A percentile compares a stretch with the other conserved stretches of the same genome.
phyloP scores from a whole-genome alignment of 2,797 vertebrate genomes.

The Microcaecilia unicolor region DNA sequence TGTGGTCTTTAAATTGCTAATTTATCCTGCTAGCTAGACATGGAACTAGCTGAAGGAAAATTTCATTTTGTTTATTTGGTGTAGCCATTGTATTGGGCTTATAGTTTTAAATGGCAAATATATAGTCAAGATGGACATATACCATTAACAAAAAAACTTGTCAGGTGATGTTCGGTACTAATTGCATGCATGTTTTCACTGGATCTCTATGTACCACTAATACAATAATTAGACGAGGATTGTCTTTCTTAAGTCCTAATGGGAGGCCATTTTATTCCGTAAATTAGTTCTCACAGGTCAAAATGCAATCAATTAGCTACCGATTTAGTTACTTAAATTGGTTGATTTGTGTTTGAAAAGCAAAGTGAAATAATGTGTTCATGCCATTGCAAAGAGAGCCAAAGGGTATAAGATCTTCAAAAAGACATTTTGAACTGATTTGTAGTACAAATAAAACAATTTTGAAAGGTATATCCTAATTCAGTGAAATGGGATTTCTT shows the following conservation, averaged over 20 bases:
- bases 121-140: no score
- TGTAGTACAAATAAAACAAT: background rate
- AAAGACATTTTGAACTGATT: conserved; percentile 4
- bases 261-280: conserved; percentile 33
- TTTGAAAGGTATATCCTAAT: background rate
- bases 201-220: conserved; percentile 8
- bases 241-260: conserved; percentile 36
- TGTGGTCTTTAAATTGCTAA: conserved; percentile 7
- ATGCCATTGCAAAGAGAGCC: background rate
- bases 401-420: background rate
- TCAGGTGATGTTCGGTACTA: no score
- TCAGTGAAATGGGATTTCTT: background rate
- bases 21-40: conserved; percentile 16
- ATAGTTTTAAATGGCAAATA: no score
- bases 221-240: conserved; percentile 10
- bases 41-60: no score
- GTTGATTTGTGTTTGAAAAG: conserved; percentile 25
- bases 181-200: conserved; percentile 7
- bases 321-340: conserved; percentile 40
- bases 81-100: no score
- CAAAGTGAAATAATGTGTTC: conserved; percentile 1
- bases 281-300: conserved; percentile 50
- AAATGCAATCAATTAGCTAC: conserved; percentile 41
- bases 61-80: no score
- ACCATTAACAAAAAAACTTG: no score